These are phyloP conservation scores for Cottus gobio DNA, from an alignment of 2,113 vertebrate genomes.

Conservation along the genomic window DNA sequence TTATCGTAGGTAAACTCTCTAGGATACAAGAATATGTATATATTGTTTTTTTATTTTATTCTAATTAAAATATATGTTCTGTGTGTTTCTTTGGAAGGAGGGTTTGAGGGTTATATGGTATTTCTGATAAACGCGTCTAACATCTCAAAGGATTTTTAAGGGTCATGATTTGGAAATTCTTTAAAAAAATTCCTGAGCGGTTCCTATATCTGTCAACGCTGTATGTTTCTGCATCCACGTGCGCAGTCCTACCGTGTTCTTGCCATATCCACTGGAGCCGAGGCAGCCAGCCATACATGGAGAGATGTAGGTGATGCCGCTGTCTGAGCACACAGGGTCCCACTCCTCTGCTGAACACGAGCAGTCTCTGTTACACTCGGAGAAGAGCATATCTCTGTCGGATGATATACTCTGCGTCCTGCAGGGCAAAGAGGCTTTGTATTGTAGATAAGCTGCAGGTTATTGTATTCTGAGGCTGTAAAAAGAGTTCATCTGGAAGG, in stretches of 20 bases:
- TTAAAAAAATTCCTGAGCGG: neutral
- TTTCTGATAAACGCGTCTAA: neutral
- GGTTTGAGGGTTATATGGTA: neutral
- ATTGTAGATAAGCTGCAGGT: neutral
- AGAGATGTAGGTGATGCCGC: conserved; percentile 88
- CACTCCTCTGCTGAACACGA: conserved; percentile 86
- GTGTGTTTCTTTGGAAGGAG: neutral
- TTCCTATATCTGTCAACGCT: neutral
- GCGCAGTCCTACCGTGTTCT: conserved; percentile 80
- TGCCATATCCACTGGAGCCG: conserved; percentile 77
- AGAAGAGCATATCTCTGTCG: conserved; percentile 73
- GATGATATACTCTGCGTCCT: conserved; percentile 72
- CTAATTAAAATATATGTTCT: neutral
- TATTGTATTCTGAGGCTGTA: neutral
- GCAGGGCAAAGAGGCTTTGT: neutral
- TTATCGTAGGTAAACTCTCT: neutral
- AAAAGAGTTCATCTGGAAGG: neutral
- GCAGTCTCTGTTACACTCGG: conserved; percentile 89
- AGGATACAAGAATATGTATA: neutral
- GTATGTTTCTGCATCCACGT: neutral
- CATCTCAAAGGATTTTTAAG: neutral
- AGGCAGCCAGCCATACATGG: conserved; percentile 91
- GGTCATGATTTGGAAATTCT: neutral
- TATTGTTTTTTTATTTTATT: neutral
- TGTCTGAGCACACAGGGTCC: conserved; percentile 93